Base-by-base conservation (phyloP, 2,113 vertebrate species). In the Plecturocebus donacophilus region DNA sequence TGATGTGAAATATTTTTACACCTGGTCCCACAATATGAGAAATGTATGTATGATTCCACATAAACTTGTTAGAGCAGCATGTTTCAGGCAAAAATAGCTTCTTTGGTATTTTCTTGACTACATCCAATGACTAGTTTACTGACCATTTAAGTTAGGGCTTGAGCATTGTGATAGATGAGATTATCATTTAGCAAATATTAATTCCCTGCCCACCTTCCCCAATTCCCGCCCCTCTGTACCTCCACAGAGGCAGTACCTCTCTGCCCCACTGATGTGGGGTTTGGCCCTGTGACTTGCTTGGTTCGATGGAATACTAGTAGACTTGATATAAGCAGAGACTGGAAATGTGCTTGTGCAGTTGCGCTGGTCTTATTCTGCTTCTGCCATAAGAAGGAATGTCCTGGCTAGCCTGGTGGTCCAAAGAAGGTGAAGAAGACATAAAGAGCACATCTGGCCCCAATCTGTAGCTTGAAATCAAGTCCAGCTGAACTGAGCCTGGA, bases 1-100 rank as follows among this genome's bases (percentile, higher is more conserved):
- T 92, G 87, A 94, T 87, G 83, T 95, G 83, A 91, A 89, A 27
- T 93, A 47, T 92, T 87, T 92, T 49, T 94, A 81, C 45, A 93
- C 35, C 9, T 45, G 66, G 35, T 49, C 40, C 42, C 30, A 76
- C 35, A 47, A 42, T 42, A 11, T 19, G 25, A 90, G 52, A 27
- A 58, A 21, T 38, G 54, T 23, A 45, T 42, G 16, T 54, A 68
- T 89, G 82, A 93, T 88, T 85, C 30, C 32, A 58, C 1, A 66
- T 40, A 71, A 66, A 66, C 30, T 19, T 83, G 40, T 81, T 49
- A 68, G 79, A 90, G 64, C 30, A 92, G 45, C 52, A 49, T 6
- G 8, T 68, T 79, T 93, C 83, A 56, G 66, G 64, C 35, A 56
- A 38, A 94, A 87, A 45, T 45, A 45, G 25, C 25, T 45, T 25